A percentile compares a stretch with the other conserved stretches of the same genome.
Evolutionary conservation across 2,113 vertebrate genomes (phyloP).

Genomic region (Egretta garzetta): DNA sequence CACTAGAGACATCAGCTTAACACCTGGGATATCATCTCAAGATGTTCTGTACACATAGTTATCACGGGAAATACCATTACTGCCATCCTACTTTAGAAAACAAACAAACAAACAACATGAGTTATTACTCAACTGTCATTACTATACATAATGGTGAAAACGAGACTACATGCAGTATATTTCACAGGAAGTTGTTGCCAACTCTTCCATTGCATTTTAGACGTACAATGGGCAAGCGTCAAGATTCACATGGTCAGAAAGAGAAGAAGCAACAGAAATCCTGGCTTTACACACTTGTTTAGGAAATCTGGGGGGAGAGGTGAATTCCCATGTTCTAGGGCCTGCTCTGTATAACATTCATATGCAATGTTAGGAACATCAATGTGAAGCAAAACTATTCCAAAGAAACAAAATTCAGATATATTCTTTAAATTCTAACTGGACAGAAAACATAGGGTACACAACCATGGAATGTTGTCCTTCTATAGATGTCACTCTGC

Average conservation of each 20-base stretch:
- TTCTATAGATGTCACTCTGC: not conserved
- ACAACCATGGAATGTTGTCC: not conserved
- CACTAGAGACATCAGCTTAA: not conserved
- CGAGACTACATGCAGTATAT: not conserved
- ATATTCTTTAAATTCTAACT: not conserved
- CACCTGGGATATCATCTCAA: not conserved
- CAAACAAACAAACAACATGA: not conserved
- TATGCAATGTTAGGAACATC: not conserved
- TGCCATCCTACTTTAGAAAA: not conserved
- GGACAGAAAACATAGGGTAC: not conserved
- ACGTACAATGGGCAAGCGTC: not conserved
- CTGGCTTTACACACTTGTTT: not conserved
- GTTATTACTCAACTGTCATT: not conserved
- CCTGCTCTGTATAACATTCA: not conserved
- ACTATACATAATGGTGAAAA: not conserved
- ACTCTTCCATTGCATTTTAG: not conserved
- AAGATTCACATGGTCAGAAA: not conserved
- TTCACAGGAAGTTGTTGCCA: not conserved
- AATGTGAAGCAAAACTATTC: not conserved
- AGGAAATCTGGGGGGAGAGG: not conserved
- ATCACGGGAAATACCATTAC: not conserved
- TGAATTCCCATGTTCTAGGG: not conserved
- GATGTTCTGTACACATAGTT: rapidly evolving
- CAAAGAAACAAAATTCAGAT: not conserved
- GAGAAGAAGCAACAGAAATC: not conserved